Conservation (phyloP, 2,888 invertebrate genomes). For the Amiota minor region DNA sequence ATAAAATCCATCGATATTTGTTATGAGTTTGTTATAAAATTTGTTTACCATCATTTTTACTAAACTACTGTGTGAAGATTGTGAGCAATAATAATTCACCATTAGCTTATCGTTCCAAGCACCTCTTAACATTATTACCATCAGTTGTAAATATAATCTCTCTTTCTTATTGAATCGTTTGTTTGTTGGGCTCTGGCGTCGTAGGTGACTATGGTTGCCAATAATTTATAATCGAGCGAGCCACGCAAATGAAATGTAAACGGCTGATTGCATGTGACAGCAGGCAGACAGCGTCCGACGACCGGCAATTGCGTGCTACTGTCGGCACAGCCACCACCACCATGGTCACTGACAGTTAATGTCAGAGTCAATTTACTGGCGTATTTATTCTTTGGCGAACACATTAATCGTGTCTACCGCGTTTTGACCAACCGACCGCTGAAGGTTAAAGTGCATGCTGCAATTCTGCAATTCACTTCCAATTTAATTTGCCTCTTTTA, state of each 20-base stretch:
- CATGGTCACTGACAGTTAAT: conserved; percentile 15
- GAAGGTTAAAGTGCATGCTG: background rate
- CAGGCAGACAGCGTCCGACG: background rate
- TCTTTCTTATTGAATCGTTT: no score
- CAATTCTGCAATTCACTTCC: background rate
- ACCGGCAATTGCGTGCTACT: conserved; percentile 14
- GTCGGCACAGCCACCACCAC: background rate
- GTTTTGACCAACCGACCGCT: background rate
- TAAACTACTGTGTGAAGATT: no score
- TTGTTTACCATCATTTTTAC: no score
- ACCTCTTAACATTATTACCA: no score
- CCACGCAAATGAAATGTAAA: conserved; percentile 28
- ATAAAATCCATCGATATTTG: no score
- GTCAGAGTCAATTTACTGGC: conserved; percentile 14
- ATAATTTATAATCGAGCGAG: conserved; percentile 12
- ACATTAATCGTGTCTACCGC: background rate
- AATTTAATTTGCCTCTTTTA: conserved; percentile 8
- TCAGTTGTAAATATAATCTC: no score
- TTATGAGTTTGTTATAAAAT: no score
- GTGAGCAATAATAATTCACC: no score
- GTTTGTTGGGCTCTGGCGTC: background rate
- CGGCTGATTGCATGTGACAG: conserved; percentile 21
- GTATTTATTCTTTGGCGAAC: background rate
- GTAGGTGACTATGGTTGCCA: background rate
- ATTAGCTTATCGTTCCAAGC: no score